Percentiles rank a stretch among this genome's conserved stretches.
These are phyloP conservation scores for Drosophila sp. DNA, from an alignment of 1,140 invertebrate genomes.

Conservation along the genomic window DNA sequence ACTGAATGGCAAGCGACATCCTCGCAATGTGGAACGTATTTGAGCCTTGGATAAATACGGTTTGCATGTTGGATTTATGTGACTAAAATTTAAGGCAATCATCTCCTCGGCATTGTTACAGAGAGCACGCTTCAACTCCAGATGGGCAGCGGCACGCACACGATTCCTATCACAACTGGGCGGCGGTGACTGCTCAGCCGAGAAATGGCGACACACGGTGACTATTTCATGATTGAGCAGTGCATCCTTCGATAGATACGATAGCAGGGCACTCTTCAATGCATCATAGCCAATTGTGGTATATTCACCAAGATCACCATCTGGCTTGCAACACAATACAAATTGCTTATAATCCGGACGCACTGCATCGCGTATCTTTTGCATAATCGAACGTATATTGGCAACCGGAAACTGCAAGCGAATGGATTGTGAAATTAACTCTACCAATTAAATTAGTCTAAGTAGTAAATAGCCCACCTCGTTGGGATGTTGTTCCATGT, in stretches of 20 bases:
- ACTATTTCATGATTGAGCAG: slow-evolving; percentile 91
- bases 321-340: slow-evolving; percentile 87
- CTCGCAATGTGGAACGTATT: slow-evolving; percentile 86
- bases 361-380: slow-evolving; percentile 87
- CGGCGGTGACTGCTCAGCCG: slow-evolving; percentile 83
- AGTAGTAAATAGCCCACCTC: slow-evolving; percentile 84
- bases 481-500: slow-evolving; percentile 92
- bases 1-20: slow-evolving; percentile 87
- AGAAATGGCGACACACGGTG: slow-evolving; percentile 88
- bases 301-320: slow-evolving; percentile 59
- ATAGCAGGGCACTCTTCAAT: slow-evolving; percentile 85
- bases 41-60: slow-evolving; percentile 85
- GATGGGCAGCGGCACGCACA: slow-evolving; percentile 86
- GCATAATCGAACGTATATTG: slow-evolving; percentile 87
- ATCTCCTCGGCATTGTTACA: slow-evolving; percentile 88
- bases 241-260: slow-evolving; percentile 85
- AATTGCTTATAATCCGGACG: slow-evolving; percentile 89
- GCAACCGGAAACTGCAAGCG: slow-evolving; percentile 88
- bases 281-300: slow-evolving; percentile 83
- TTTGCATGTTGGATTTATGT: slow-evolving; percentile 85
- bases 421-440: not conserved
- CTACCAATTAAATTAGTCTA: not conserved
- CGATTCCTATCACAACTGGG: slow-evolving; percentile 82
- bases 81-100: slow-evolving; percentile 85
- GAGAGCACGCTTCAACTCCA: slow-evolving; percentile 87